These are phyloP conservation scores for Dipus sagitta DNA, from an alignment of 2,797 vertebrate genomes.

Conservation along the genomic window DNA sequence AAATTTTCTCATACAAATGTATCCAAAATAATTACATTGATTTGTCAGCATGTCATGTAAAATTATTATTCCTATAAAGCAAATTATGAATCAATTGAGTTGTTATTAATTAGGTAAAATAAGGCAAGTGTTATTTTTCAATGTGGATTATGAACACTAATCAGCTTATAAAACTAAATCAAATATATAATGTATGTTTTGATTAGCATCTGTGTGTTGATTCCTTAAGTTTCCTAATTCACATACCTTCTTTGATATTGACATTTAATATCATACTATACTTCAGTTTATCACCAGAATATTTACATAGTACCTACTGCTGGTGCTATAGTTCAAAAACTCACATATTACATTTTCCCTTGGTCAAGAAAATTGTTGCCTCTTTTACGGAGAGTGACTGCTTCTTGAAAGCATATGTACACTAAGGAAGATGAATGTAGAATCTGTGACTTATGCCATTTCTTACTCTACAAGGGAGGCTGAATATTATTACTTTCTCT, in stretches of 20 bases:
- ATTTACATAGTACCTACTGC: neutral
- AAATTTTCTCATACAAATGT: neutral
- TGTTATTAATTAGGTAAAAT: neutral
- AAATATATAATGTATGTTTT: neutral
- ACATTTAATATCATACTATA: neutral
- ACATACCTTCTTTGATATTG: neutral
- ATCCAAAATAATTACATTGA: neutral
- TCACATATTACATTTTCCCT: neutral
- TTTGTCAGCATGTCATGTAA: neutral
- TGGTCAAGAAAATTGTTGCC: neutral
- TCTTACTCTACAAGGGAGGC: neutral
- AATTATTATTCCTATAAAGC: neutral
- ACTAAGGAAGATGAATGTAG: neutral
- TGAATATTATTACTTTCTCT: neutral
- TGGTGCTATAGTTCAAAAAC: neutral
- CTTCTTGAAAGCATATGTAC: rapidly evolving
- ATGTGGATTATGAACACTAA: neutral
- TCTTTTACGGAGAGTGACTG: neutral
- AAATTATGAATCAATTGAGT: neutral
- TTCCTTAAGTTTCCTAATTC: neutral
- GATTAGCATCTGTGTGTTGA: neutral
- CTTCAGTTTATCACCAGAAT: neutral
- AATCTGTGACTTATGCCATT: neutral
- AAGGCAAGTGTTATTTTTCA: neutral
- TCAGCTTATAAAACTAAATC: neutral